Evolutionary conservation across 92 coral and sea anemone genomes (phyloP), one percentile per base, ranked within the genome.

Genomic region (Porites divaricata): DNA sequence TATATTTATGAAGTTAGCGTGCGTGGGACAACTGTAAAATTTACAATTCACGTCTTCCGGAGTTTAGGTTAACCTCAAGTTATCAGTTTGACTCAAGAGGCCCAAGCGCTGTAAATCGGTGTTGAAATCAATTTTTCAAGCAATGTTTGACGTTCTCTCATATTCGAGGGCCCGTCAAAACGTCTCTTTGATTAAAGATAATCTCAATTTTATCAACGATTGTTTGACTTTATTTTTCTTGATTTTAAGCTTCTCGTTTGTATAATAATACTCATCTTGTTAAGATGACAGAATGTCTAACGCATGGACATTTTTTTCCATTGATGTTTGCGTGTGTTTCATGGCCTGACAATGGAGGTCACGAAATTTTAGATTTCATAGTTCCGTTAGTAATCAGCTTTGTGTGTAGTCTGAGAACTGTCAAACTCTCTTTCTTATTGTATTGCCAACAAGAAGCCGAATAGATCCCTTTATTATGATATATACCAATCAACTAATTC

Each of bases 371-470:
- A 75, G 45, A 79, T 10, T 41, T 41, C 24, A 1, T 3, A 50
- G 20, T 77, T 41, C 10, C 79, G 35, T 25, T 19, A 4, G 9
- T 79, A 79, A 79, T 79, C 83, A 41, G 62, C 83, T 79, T 68
- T 65, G 41, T 28, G 17, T 56, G 17, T 63, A 61, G 68, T 21
- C 16, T 13, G 23, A 23, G 66, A 67, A 41, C 45, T 67, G 76
- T 28, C 75, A 67, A 54, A 53, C 19, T 70, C 56, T 68, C n/a
- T 14, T 22, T 13, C 35, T 41, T 22, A 23, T 41, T 41, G 66
- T 74, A 49, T 15, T 51, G 51, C 16, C 5, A 0, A 24, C 52
- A 66, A 79, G 49, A 56, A 74, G 45, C 79, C 79, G 65, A 74
- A 35, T 12, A 63, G 22, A 75, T 75, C 28, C 19, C 45, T 35